Conservation (phyloP, 2,797 vertebrate genomes). For the Cryptoblepharus egeriae region DNA sequence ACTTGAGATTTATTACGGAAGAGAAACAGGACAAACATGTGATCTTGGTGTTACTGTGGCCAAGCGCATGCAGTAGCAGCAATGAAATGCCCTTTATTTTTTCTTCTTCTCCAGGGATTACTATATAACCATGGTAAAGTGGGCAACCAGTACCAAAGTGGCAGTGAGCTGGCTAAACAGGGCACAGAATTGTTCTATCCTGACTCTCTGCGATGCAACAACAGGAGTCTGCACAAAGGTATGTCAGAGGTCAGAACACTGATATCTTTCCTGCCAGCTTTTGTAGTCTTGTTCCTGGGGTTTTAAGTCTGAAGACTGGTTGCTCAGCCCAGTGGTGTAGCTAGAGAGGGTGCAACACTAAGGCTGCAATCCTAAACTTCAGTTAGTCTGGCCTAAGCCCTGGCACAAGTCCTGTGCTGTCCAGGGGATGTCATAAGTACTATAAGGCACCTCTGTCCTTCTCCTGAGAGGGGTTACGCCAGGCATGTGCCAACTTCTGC, state of each 20-base stretch:
- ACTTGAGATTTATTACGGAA: no score
- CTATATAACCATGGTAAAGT: conserved; percentile 98
- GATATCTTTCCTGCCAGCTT: rapidly evolving
- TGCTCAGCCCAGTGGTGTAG: neutral
- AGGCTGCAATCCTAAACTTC: no score
- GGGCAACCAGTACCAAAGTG: conserved; percentile 97
- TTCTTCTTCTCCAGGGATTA: conserved; percentile 81
- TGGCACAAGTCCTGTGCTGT: no score
- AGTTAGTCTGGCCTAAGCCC: no score
- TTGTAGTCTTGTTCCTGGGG: neutral
- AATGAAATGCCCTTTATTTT: neutral
- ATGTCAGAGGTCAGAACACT: neutral
- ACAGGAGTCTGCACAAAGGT: conserved; percentile 98
- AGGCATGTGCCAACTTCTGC: no score
- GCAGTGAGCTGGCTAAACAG: conserved; percentile 98
- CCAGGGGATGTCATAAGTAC: no score
- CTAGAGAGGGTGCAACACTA: no score
- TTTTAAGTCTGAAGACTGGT: neutral
- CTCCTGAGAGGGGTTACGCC: no score
- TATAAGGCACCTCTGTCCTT: no score
- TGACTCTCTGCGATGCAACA: conserved; percentile 94
- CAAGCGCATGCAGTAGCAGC: neutral
- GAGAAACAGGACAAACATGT: no score
- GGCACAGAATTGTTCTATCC: conserved; percentile 95
- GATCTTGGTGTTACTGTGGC: neutral